These are phyloP conservation scores for Lophotis ruficrista DNA, from an alignment of 2,113 vertebrate genomes.

Conservation along the genomic window DNA sequence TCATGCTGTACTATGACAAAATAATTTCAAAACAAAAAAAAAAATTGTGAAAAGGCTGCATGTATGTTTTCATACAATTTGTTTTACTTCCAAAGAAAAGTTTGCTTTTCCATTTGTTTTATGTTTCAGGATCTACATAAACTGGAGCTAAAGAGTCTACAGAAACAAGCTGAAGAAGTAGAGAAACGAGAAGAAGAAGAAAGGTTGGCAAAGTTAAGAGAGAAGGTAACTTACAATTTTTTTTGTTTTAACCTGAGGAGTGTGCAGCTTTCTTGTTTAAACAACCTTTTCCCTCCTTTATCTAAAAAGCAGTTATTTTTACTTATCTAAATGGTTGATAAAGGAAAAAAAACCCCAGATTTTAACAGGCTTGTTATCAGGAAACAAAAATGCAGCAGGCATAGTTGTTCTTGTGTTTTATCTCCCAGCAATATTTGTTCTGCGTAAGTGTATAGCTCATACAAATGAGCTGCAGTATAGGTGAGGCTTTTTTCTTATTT, in stretches of 20 bases:
- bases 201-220: conserved; percentile 80
- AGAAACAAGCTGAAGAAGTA: conserved; percentile 78
- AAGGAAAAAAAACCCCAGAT: background rate
- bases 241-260: background rate
- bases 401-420: background rate
- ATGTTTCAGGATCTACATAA: conserved; percentile 83
- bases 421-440: background rate
- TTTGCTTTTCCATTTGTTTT: background rate
- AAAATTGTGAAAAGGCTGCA: background rate
- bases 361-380: background rate
- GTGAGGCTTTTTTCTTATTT: background rate
- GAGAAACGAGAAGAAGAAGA: conserved; percentile 79
- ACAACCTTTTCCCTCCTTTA: background rate
- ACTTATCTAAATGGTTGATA: background rate
- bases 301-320: background rate
- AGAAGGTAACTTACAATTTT: conserved; percentile 77
- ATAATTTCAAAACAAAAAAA: background rate
- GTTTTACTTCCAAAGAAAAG: background rate
- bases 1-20: background rate
- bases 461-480: background rate
- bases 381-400: background rate
- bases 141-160: conserved; percentile 79
- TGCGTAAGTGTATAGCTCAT: background rate
- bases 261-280: background rate
- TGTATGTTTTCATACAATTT: background rate